Conservation (phyloP, 2,888 invertebrate species). For the Brachyopa scutellaris region DNA sequence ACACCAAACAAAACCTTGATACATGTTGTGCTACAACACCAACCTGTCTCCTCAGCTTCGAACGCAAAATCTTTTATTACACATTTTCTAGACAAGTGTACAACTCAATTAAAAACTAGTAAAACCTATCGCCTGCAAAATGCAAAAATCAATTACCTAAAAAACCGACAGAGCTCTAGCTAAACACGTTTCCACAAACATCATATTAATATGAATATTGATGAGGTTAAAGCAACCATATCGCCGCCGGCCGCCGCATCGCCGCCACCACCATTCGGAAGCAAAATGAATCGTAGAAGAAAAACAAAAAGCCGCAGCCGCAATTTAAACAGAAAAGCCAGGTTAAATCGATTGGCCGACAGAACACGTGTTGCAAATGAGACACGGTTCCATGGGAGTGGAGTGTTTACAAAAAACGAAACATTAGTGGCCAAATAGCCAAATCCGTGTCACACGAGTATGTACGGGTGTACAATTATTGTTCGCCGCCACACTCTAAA, state of each 20-base stretch:
- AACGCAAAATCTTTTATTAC: background rate
- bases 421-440: too few species aligned
- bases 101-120: background rate
- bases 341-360: background rate
- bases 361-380: constrained; percentile 6
- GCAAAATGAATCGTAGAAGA: too few species aligned
- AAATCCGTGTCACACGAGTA: background rate
- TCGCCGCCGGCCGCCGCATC: too few species aligned
- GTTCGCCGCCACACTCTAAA: background rate
- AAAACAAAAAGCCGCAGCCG: too few species aligned
- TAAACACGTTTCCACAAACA: constrained; percentile 11
- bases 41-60: background rate
- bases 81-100: background rate
- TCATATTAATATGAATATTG: background rate
- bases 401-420: too few species aligned
- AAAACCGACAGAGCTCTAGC: background rate
- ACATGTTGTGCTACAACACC: background rate
- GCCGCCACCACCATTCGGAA: too few species aligned
- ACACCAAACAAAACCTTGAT: constrained; percentile 9
- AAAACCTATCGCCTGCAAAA: background rate
- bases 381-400: too few species aligned
- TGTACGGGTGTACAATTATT: constrained; percentile 6
- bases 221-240: background rate
- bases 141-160: constrained; percentile 24
- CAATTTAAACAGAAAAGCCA: too few species aligned